These are phyloP conservation scores for Petrocephalus zakoni DNA, from an alignment of 2,113 vertebrate species.

Conservation along the genomic window DNA sequence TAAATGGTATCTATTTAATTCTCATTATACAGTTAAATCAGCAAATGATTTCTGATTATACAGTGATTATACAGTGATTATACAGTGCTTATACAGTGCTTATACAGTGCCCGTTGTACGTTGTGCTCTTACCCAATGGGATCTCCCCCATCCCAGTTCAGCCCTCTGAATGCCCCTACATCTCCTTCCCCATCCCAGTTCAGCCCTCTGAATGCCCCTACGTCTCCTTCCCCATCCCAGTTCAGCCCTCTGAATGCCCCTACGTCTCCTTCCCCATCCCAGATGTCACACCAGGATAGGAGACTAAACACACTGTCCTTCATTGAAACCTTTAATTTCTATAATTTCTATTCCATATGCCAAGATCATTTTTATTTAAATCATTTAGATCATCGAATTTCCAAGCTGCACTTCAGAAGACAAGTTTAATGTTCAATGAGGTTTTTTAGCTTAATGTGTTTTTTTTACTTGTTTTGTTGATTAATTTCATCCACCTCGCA, in stretches of 20 bases:
- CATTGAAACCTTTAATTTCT: conserved; percentile 18
- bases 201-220: conserved; percentile 11
- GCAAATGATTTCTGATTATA: conserved; percentile 33
- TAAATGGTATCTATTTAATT: neutral
- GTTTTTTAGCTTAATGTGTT: neutral
- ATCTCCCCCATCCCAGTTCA: conserved; percentile 24
- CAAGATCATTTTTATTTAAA: neutral
- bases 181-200: conserved; percentile 11
- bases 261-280: conserved; percentile 27
- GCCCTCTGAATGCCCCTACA: conserved; percentile 12
- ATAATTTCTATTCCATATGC: conserved; percentile 28
- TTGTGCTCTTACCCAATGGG: conserved; percentile 26
- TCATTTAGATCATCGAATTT: conserved; percentile 9
- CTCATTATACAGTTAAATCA: neutral
- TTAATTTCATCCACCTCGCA: neutral
- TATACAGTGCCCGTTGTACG: conserved; percentile 30
- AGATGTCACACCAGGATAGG: conserved; percentile 33
- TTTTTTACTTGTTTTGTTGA: neutral
- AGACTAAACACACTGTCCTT: conserved; percentile 5
- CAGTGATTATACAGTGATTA: no score
- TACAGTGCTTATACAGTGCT: no score
- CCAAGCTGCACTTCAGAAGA: neutral
- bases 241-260: conserved; percentile 16
- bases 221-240: conserved; percentile 3
- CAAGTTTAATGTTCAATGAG: neutral